Evolutionary conservation across 1,140 invertebrate genomes (phyloP).

Genomic region (Wasmannia auropunctata): DNA sequence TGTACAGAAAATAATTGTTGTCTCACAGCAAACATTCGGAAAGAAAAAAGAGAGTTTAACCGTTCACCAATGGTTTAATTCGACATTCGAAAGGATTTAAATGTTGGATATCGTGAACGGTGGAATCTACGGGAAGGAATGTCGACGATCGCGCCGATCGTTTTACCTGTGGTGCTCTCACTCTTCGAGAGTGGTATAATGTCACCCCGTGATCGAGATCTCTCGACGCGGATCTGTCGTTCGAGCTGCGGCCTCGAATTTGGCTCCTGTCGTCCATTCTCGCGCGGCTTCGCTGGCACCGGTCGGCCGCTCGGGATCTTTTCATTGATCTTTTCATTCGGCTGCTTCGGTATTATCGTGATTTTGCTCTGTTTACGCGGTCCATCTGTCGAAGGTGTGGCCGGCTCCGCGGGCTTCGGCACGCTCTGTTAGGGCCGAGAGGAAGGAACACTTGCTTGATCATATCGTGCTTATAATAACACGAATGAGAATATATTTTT

Average conservation of each 20-base stretch:
- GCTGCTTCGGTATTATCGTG: constrained; percentile 83
- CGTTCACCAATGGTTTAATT: background rate
- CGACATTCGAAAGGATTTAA: background rate
- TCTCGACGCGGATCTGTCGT: constrained; percentile 82
- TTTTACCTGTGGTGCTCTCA: constrained; percentile 83
- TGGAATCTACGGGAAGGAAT: background rate
- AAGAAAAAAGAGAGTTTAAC: background rate
- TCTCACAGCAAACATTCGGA: background rate
- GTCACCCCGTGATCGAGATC: constrained; percentile 81
- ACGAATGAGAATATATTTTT: background rate
- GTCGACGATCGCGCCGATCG: constrained; percentile 11
- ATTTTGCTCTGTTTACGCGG: constrained; percentile 84
- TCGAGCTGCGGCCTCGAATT: constrained; percentile 82
- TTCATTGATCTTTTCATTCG: constrained; percentile 72
- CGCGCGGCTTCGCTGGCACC: constrained; percentile 75
- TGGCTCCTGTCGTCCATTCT: constrained; percentile 83
- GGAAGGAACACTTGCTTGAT: background rate
- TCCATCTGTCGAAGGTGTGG: constrained; percentile 66
- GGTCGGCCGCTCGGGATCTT: constrained; percentile 77
- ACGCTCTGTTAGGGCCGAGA: constrained; percentile 77
- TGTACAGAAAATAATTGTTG: background rate
- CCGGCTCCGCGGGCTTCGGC: constrained; percentile 78
- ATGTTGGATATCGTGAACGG: background rate
- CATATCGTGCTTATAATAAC: background rate
- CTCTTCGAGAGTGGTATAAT: constrained; percentile 81